Base-by-base conservation (phyloP, 2,888 invertebrate genomes). In the Epinotia nisella region DNA sequence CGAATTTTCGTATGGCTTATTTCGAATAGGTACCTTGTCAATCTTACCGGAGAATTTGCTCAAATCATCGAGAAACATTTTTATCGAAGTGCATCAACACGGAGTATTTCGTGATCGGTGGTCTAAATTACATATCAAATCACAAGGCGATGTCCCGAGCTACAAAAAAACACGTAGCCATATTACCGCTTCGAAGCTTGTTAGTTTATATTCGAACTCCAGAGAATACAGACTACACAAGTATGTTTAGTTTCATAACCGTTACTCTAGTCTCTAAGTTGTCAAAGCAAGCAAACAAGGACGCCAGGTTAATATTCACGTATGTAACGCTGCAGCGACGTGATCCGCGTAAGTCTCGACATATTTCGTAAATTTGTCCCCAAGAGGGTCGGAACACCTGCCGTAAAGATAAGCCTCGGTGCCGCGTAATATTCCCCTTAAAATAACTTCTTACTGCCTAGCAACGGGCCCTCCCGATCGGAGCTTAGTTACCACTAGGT, bases 391-490 rank as follows among this genome's bases (percentile, higher is more conserved):
- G 88, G 91, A 90, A 90, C 91, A 93, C 92, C 93, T 93, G 93
- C 91, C 91, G 92, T 93, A 93, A 93, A 93, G 93, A 93, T 93
- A 93, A 93, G 93, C 93, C 86, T 83, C 85, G 91, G 91, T 89
- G 90, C 87, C 87, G 87, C 90, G 89, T 89, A 91, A 91, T 91
- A 91, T 90, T 87, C 92, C 91, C 93, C 92, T 73, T 92, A 90
- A 92, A 93, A 92, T 93, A 92, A 93, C 92, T 92, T 92, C 91
- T 92, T 91, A 92, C 89, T 88, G 91, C 93, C 86, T 89, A 85
- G 88, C 90, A 88, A 91, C 90, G 85, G 77, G 80, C 82, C 81
- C 80, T 81, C 80, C 80, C 81, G 75, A 80, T 80, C 82, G 82
- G 62, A 75, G 71, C 77, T 80, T 87, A 86, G 84, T 80, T 87